phyloP scores from a whole-genome alignment of 2,797 vertebrate genomes.

The Onychomys arenicola region DNA sequence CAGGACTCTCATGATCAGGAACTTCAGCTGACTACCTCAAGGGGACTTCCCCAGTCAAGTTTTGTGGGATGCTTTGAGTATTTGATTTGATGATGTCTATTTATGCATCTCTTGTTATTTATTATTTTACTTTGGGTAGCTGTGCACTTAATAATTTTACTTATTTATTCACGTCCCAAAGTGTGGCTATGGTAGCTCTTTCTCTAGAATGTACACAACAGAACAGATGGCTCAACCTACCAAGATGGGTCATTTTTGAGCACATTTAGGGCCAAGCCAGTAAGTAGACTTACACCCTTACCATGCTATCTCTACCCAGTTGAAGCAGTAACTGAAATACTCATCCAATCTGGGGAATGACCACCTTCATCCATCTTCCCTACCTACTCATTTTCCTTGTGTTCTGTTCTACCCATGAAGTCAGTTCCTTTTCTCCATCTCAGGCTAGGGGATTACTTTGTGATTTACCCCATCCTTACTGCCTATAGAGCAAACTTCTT shows the following conservation, averaged over 20 bases:
- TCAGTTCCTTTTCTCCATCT: neutral
- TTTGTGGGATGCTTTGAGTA: neutral
- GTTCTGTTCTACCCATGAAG: neutral
- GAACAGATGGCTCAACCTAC: neutral
- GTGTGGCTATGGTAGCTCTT: neutral
- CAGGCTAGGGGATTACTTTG: neutral
- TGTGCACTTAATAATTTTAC: neutral
- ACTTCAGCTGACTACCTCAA: neutral
- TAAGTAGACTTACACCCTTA: neutral
- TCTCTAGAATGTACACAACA: neutral
- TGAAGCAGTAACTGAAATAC: neutral
- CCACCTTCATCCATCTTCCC: neutral
- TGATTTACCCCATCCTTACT: neutral
- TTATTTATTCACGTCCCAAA: neutral
- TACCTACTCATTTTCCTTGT: neutral
- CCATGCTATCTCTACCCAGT: neutral
- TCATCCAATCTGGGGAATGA: neutral
- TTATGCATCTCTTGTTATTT: neutral
- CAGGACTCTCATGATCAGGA: neutral
- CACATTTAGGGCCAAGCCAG: neutral
- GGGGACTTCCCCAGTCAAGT: neutral
- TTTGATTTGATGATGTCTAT: neutral
- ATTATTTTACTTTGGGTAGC: neutral
- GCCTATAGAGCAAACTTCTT: neutral
- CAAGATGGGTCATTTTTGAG: neutral